Evolutionary conservation across 1,140 invertebrate genomes (phyloP).

Genomic region (Zaprionus tsacasi): DNA sequence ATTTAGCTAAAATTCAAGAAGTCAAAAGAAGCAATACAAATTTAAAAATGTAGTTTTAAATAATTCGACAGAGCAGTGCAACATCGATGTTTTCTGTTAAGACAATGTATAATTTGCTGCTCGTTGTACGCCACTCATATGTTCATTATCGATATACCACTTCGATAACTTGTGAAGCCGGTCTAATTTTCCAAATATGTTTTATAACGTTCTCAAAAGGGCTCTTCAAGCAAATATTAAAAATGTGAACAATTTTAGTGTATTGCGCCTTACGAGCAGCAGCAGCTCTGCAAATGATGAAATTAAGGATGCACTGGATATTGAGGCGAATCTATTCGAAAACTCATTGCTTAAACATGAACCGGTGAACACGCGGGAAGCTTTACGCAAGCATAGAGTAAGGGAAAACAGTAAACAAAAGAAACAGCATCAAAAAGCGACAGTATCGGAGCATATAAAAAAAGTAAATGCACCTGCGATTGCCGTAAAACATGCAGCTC

Average conservation of each 20-base stretch:
- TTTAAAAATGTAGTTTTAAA: background rate
- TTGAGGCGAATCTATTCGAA: constrained; percentile 72
- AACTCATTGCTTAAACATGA: constrained; percentile 62
- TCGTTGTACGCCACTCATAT: background rate
- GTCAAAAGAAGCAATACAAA: background rate
- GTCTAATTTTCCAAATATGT: constrained; percentile 45
- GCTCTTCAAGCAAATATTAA: constrained; percentile 43
- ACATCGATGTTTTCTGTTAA: background rate
- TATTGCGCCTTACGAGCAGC: constrained; percentile 39
- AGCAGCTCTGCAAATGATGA: constrained; percentile 45
- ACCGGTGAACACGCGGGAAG: constrained; percentile 63
- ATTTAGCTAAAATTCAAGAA: background rate
- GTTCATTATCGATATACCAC: constrained; percentile 14
- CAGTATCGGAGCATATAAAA: background rate
- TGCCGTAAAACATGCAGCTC: background rate
- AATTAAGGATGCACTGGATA: constrained; percentile 64
- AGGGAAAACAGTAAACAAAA: constrained; percentile 33
- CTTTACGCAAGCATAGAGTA: constrained; percentile 66
- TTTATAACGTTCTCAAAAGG: constrained; percentile 60
- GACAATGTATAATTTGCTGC: background rate
- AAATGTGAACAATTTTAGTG: constrained; percentile 27
- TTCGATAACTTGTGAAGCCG: constrained; percentile 10
- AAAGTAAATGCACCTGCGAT: background rate
- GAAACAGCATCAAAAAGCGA: background rate
- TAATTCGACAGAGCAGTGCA: background rate